Conservation (phyloP, 1,140 invertebrate genomes). For the Limonius californicus region DNA sequence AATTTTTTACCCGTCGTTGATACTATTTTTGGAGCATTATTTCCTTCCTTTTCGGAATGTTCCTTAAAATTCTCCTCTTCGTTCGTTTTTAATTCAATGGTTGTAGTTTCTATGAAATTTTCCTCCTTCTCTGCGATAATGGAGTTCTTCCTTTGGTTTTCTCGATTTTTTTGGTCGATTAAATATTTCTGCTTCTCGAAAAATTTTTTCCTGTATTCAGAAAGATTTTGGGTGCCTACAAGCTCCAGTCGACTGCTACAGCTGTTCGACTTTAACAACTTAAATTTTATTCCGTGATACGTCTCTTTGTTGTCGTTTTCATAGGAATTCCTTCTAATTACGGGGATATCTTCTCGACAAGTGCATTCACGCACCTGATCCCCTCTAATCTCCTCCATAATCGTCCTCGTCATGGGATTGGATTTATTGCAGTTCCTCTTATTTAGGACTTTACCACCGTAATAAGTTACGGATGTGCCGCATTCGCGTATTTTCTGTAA, state of each 20-base stretch:
- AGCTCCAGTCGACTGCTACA: conserved; percentile 77
- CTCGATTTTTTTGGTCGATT: conserved; percentile 28
- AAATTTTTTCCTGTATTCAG: conserved; percentile 34
- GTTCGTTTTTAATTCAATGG: conserved; percentile 30
- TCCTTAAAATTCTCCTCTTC: neutral
- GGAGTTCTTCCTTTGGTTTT: conserved; percentile 26
- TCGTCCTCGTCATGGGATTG: conserved; percentile 55
- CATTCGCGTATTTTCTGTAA: conserved; percentile 79
- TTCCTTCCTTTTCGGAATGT: conserved; percentile 18
- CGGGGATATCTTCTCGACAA: neutral
- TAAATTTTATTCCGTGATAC: conserved; percentile 66
- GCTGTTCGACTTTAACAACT: conserved; percentile 77
- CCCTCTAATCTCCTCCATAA: conserved; percentile 61
- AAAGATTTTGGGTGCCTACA: conserved; percentile 56
- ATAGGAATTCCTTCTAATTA: neutral
- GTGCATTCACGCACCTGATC: conserved; percentile 4
- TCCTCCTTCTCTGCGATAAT: conserved; percentile 19
- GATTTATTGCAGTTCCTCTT: conserved; percentile 60
- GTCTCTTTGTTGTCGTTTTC: conserved; percentile 36
- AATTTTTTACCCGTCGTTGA: conserved; percentile 31
- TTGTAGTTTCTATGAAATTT: conserved; percentile 45
- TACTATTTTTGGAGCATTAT: conserved; percentile 34
- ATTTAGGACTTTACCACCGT: conserved; percentile 75
- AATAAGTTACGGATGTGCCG: conserved; percentile 82
- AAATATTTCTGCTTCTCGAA: conserved; percentile 34